phyloP scores from a whole-genome alignment of 2,113 vertebrate genomes.

The Lontra canadensis region DNA sequence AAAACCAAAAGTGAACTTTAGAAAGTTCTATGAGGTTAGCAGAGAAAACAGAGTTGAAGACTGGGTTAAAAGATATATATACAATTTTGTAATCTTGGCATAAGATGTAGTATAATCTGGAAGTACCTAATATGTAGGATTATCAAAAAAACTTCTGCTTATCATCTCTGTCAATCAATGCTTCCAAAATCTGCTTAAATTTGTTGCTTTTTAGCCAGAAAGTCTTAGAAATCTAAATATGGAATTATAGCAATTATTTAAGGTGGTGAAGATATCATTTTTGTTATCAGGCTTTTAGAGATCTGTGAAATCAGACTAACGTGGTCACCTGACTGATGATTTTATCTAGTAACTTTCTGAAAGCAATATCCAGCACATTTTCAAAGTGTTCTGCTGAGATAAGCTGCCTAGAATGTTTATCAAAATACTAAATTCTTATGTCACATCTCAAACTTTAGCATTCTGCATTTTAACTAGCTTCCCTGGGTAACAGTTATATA shows the following conservation, averaged over 20 bases:
- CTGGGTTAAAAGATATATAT: not conserved
- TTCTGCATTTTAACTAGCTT: not conserved
- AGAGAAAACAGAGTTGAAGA: not conserved
- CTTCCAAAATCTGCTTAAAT: not conserved
- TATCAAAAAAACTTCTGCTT: not conserved
- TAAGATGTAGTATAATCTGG: not conserved
- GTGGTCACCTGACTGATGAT: not conserved
- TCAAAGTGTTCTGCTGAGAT: not conserved
- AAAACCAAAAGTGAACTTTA: conserved; percentile 19
- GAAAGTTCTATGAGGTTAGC: not conserved
- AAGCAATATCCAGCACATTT: not conserved
- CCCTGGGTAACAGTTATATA: not conserved
- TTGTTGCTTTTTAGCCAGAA: not conserved
- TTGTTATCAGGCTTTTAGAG: conserved; percentile 21
- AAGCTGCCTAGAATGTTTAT: not conserved
- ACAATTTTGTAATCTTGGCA: not conserved
- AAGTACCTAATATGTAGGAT: not conserved
- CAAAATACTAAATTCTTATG: conserved; percentile 33
- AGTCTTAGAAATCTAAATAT: not conserved
- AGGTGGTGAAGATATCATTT: not conserved
- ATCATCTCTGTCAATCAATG: not conserved
- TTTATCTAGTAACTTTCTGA: conserved; percentile 44
- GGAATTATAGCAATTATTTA: not conserved
- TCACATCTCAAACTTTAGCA: not conserved
- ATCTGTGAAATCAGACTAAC: not conserved